Evolutionary conservation across 2,888 invertebrate genomes (phyloP).

Genomic region (Xylota segnis): DNA sequence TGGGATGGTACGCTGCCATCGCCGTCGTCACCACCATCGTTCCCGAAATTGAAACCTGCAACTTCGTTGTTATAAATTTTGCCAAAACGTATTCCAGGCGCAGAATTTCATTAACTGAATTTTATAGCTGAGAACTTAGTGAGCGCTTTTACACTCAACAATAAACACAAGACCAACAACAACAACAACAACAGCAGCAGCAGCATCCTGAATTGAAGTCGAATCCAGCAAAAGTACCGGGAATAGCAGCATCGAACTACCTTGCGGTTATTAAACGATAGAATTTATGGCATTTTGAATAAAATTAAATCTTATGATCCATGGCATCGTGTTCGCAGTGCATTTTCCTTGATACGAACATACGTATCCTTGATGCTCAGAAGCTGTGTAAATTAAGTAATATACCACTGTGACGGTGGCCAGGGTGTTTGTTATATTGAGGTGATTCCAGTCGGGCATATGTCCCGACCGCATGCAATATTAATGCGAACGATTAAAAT

Average conservation of each 20-base stretch:
- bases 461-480: conserved; percentile 37
- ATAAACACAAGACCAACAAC: conserved; percentile 14
- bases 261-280: conserved; percentile 65
- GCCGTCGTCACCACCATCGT: background rate
- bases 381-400: conserved; percentile 34
- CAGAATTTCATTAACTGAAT: conserved; percentile 60
- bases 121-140: conserved; percentile 48
- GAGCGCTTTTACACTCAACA: conserved; percentile 2
- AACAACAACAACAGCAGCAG: background rate
- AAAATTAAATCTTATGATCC: conserved; percentile 60
- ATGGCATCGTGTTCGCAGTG: conserved; percentile 32
- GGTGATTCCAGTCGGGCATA: conserved; percentile 4
- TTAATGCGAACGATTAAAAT: conserved; percentile 63
- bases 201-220: background rate
- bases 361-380: conserved; percentile 8
- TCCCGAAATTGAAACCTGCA: conserved; percentile 49
- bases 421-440: conserved; percentile 12
- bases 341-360: conserved; percentile 6
- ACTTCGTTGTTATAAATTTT: conserved; percentile 39
- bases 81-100: conserved; percentile 26
- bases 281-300: conserved; percentile 63
- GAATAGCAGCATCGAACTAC: conserved; percentile 40
- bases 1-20: background rate
- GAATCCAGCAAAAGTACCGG: background rate
- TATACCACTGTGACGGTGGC: conserved; percentile 7